Evolutionary conservation across 2,888 invertebrate species (phyloP), one percentile per base, ranked within the genome.

Genomic region (Lochmaea capreae): DNA sequence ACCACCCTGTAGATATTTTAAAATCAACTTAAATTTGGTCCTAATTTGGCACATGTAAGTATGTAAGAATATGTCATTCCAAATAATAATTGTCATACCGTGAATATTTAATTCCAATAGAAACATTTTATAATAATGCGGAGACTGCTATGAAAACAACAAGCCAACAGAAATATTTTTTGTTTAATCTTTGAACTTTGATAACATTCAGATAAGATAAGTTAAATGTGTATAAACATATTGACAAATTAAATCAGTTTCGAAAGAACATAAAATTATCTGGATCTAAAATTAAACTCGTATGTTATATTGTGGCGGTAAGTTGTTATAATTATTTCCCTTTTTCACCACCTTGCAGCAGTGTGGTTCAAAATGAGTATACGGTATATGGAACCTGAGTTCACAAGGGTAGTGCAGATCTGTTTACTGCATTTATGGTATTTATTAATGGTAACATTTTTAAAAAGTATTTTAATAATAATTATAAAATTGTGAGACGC

Each of bases 141-240:
- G 54, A 16, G 10, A 16, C 54, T 16, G 54, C 10, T 54, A 16
- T 18, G 11, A 16, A 46, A 46, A 46, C 14, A 54, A 54, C 54
- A 54, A 54, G 9, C 9, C 3, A 54, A 54, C 54, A 18, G 16
- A 54, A 33, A 59, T 26, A 14, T 16, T 59, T 12, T 26, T 12
- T 59, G 33, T 11, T 14, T 63, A 43, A 63, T 63, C 62, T 63
- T 63, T 63, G 62, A 63, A 63, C 62, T 18, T 5, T 18, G 62
- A 63, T 63, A 63, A 63, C 39, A 10, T 42, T 63, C 18, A 18
- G 62, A 63, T 63, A 63, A 63, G 62, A 63, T 63, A 63, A 63
- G 11, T 43, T 42, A 6, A 43, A 39, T 26, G 26, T 39, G 39
- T 33, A 61, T 39, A 61, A 61, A 63, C 62, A 43, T 43, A 63